Conservation (phyloP, 2,113 vertebrate genomes). For the Limanda limanda region DNA sequence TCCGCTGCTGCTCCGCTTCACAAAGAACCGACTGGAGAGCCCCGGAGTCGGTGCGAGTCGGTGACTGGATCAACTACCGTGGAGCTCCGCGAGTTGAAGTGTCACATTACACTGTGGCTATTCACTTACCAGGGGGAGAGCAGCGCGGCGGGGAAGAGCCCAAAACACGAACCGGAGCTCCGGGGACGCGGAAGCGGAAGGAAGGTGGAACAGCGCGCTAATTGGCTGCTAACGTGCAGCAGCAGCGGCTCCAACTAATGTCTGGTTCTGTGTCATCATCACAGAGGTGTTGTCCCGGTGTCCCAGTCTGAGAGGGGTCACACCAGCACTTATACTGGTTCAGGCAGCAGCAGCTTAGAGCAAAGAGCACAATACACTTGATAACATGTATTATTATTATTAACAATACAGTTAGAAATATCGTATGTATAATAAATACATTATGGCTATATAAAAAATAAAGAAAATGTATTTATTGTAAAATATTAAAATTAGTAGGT, state of each 20-base stretch:
- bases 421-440: too few species aligned
- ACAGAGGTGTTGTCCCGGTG: too few species aligned
- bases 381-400: too few species aligned
- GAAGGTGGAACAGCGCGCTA: conserved; percentile 43
- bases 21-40: conserved; percentile 91
- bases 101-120: conserved; percentile 99
- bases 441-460: too few species aligned
- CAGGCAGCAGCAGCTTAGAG: background rate
- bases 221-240: conserved; percentile 43
- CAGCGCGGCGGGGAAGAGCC: conserved; percentile 85
- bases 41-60: conserved; percentile 93
- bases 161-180: conserved; percentile 89
- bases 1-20: conserved; percentile 66
- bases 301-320: too few species aligned
- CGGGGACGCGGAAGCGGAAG: conserved; percentile 58
- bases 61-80: conserved; percentile 99
- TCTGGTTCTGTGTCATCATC: conserved; percentile 8
- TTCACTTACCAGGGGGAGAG: conserved; percentile 97
- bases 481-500: too few species aligned
- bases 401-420: too few species aligned
- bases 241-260: conserved; percentile 41
- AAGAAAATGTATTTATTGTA: too few species aligned
- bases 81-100: conserved; percentile 99
- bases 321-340: too few species aligned
- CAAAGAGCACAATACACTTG: too few species aligned